Conservation (phyloP, 2,797 vertebrate genomes). For the Paramormyrops hopkinsi region DNA sequence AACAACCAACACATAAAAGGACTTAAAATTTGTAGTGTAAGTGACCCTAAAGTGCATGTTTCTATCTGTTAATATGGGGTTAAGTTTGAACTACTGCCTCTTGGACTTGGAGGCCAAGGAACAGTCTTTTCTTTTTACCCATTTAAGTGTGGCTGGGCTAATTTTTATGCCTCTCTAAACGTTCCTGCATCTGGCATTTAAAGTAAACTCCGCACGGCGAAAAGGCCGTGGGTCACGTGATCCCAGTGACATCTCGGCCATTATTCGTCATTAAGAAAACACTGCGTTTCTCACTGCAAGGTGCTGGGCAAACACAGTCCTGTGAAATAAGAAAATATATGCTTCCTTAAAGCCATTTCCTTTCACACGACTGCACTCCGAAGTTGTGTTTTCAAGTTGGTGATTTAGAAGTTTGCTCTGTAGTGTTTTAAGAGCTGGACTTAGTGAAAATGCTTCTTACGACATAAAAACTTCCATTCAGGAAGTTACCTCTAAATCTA, state of each 20-base stretch:
- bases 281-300: conserved; percentile 50
- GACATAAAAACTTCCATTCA: conserved; percentile 7
- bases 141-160: conserved; percentile 15
- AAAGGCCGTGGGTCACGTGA: conserved; percentile 37
- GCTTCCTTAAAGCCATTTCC: conserved; percentile 45
- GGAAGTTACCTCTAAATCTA: not conserved
- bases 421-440: not conserved
- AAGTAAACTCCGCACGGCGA: conserved; percentile 30
- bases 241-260: conserved; percentile 45
- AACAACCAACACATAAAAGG: conserved; percentile 28
- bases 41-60: conserved; percentile 37
- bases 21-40: conserved; percentile 36
- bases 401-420: not conserved
- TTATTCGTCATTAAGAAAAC: conserved; percentile 56
- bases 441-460: conserved; percentile 1
- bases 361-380: conserved; percentile 35
- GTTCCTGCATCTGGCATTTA: conserved; percentile 40
- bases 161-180: conserved; percentile 16
- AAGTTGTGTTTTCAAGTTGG: conserved; percentile 15
- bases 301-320: conserved; percentile 52
- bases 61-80: conserved; percentile 55
- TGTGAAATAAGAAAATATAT: conserved; percentile 49
- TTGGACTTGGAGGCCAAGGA: conserved; percentile 43
- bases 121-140: conserved; percentile 42
- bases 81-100: conserved; percentile 35